Percentiles rank a stretch among this genome's conserved stretches.
Conservation (phyloP, 2,888 invertebrate species). For the Odiellus spinosus region DNA sequence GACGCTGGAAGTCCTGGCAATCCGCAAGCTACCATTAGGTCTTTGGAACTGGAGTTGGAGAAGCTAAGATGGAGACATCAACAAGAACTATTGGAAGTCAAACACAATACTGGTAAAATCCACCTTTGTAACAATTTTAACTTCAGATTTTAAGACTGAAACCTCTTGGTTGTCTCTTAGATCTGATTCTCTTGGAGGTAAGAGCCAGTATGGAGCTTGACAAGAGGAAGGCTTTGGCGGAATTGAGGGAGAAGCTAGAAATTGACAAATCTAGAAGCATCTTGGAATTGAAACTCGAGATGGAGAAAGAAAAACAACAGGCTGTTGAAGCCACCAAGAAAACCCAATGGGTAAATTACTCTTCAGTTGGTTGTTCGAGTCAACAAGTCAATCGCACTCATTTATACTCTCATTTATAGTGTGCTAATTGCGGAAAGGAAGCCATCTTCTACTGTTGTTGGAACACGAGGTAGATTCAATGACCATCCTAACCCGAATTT, state of each 20-base stretch:
- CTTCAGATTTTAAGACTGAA: too few relatives aligned
- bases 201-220: too few relatives aligned
- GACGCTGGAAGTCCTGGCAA: slow-evolving; percentile 42
- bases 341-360: slow-evolving; percentile 54
- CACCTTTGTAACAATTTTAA: not conserved
- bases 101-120: slow-evolving; percentile 46
- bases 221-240: too few relatives aligned
- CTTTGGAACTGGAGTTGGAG: slow-evolving; percentile 51
- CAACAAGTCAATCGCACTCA: too few relatives aligned
- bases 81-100: slow-evolving; percentile 54
- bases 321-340: slow-evolving; percentile 61
- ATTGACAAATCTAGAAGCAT: too few relatives aligned
- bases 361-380: not conserved
- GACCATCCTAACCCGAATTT: too few relatives aligned
- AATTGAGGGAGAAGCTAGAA: too few relatives aligned
- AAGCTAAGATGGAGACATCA: slow-evolving; percentile 51
- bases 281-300: too few relatives aligned
- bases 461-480: slow-evolving; percentile 47
- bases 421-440: slow-evolving; percentile 69
- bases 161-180: too few relatives aligned
- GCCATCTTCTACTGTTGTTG: slow-evolving; percentile 88
- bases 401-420: slow-evolving; percentile 32
- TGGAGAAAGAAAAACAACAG: slow-evolving; percentile 48
- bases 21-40: slow-evolving; percentile 42
- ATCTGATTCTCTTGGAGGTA: too few relatives aligned